Conservation (phyloP, 1,140 invertebrate species). For the Gryon sp. region DNA sequence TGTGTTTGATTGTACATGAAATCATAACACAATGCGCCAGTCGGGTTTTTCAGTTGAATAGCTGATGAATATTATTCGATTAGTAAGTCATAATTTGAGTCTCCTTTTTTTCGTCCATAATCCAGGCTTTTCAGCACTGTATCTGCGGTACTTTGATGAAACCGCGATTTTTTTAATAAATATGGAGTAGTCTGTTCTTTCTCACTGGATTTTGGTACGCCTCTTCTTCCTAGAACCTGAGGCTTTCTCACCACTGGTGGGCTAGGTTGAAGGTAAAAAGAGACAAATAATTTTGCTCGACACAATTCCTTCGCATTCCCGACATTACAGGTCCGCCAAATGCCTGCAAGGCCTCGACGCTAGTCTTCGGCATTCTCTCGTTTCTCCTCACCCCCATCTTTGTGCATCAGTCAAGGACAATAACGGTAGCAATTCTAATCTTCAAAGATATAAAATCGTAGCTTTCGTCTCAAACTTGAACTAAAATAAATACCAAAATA, state of each 20-base stretch:
- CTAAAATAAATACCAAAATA: too few species aligned
- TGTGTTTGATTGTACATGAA: constrained; percentile 13
- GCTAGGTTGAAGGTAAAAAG: constrained; percentile 66
- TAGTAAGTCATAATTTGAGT: constrained; percentile 64
- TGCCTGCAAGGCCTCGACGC: constrained; percentile 26
- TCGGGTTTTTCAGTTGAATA: constrained; percentile 2
- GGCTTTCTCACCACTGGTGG: constrained; percentile 72
- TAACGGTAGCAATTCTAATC: constrained; percentile 44
- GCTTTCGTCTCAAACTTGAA: too few species aligned
- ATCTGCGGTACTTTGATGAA: constrained; percentile 60
- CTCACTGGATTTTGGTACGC: constrained; percentile 51
- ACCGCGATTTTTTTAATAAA: constrained; percentile 65
- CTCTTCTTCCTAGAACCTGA: constrained; percentile 75
- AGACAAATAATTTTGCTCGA: constrained; percentile 61
- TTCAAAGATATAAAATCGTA: neutral
- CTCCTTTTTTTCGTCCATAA: constrained; percentile 47
- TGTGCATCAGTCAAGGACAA: constrained; percentile 50
- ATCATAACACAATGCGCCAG: constrained; percentile 1
- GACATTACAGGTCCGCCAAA: constrained; percentile 54
- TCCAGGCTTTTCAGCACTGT: constrained; percentile 17
- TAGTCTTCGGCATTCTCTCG: constrained; percentile 2
- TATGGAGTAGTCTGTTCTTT: constrained; percentile 68
- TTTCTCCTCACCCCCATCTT: neutral
- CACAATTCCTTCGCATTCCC: constrained; percentile 57
- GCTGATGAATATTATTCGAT: constrained; percentile 60